Base-by-base conservation (phyloP, 2,888 invertebrate genomes). In the Drosophila setosimentum region DNA sequence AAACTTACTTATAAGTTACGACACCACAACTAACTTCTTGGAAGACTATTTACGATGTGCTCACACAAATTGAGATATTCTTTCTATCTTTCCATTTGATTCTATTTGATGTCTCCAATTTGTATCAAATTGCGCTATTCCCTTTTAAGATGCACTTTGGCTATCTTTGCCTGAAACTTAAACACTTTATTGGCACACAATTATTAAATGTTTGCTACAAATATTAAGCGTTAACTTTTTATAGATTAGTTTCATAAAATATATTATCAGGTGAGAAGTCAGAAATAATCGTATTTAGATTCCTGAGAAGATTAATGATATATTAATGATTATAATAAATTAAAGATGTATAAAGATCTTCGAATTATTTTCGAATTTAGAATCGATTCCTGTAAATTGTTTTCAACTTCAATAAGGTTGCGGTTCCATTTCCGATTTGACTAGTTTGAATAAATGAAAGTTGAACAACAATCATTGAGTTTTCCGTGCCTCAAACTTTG, bases 11-110 rank as follows among this genome's bases (percentile, higher is more conserved):
- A 40, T 40, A 40, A 24, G 45, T 45, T 45, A 24, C 1, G 45
- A 24, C 45, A 48, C 32, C 53, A 8, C 18, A 27, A 13, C 8
- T 29, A 66, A 45, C 40, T 45, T 24, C 7, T 21, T 24, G 30
- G 16, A 24, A 35, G 18, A 40, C 45, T 33, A 50, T 50, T 62
- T 63, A 50, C 37, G 40, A 27, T 13, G 40, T 35, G 62, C 49
- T 32, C 45, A 16, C 21, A 7, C 7, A 8, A 45, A 45, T 45
- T 24, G 21, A 24, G 45, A 16, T 45, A 45, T 45, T 45, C 16
- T 4, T 24, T 4, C 45, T 2, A 24, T 24, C 3, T 45, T 24
- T 24, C n/a, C n/a, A 1, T 16, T 45, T 16, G 45, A 45, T 16
- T 24, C 16, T 16, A 45, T 24, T 8, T 45, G 4, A 4, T 45